Conservation (phyloP, 2,797 vertebrate genomes). For the Enteromius paludinosus region DNA sequence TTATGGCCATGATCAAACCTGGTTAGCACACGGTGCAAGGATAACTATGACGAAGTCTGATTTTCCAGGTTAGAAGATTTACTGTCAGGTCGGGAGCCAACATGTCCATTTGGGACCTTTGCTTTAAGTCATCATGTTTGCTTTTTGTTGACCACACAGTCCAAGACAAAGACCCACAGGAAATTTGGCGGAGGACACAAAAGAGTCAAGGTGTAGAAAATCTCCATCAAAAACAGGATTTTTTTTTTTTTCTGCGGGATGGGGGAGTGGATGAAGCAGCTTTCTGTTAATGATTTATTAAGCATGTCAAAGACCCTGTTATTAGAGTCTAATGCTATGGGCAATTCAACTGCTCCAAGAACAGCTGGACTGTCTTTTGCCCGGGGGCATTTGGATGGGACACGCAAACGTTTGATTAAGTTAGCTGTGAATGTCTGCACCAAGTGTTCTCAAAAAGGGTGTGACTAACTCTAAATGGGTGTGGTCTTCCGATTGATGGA, state of each 20-base stretch:
- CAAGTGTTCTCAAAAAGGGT: background rate
- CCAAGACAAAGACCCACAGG: background rate
- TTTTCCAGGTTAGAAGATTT: background rate
- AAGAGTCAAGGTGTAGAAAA: slow-evolving; percentile 57
- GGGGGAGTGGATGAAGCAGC: slow-evolving; percentile 9
- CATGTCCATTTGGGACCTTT: background rate
- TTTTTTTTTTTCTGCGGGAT: slow-evolving; percentile 32
- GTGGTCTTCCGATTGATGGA: slow-evolving; percentile 21
- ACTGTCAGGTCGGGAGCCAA: background rate
- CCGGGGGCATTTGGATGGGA: slow-evolving; percentile 62
- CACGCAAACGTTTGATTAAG: slow-evolving; percentile 4
- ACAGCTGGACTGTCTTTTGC: slow-evolving; percentile 60
- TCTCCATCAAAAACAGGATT: slow-evolving; percentile 22
- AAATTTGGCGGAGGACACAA: slow-evolving; percentile 27
- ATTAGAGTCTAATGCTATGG: slow-evolving; percentile 71
- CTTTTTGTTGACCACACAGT: background rate
- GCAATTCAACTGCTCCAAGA: slow-evolving; percentile 66
- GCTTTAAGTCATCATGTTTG: background rate
- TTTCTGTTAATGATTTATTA: slow-evolving; percentile 77
- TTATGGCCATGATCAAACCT: background rate
- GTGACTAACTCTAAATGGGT: background rate
- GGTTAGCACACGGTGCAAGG: background rate
- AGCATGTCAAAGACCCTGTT: slow-evolving; percentile 73
- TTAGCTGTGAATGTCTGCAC: background rate
- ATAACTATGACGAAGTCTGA: background rate